Conservation (phyloP, 1,140 invertebrate species). For the Saccostrea cuccullata region DNA sequence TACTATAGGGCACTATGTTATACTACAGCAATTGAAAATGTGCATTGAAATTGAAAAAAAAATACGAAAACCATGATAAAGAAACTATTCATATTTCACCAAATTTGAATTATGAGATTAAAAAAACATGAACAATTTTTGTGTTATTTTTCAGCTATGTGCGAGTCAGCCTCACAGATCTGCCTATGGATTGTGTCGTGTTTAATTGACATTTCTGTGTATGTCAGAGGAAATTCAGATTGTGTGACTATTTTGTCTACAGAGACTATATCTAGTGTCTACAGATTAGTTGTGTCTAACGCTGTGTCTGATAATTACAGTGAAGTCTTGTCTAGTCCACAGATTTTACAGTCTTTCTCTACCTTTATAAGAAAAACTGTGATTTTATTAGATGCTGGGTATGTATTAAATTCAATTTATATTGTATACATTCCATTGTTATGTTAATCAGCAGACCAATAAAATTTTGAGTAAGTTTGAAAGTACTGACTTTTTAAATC, state of each 20-base stretch:
- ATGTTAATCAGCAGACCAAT: no score
- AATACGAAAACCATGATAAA: neutral
- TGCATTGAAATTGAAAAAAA: neutral
- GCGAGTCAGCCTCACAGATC: neutral
- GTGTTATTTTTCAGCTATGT: conserved; percentile 1
- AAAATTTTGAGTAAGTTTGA: no score
- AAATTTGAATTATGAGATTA: no score
- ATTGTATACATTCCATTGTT: no score
- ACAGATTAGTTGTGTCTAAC: neutral
- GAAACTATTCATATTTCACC: neutral
- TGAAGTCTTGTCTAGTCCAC: conserved; percentile 4
- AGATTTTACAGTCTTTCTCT: neutral
- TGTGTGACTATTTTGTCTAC: neutral
- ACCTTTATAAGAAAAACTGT: neutral
- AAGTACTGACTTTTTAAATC: no score
- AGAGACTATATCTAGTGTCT: neutral
- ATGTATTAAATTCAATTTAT: neutral
- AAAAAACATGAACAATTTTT: neutral
- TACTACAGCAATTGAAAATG: neutral
- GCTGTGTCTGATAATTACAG: conserved; percentile 18
- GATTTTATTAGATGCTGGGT: neutral
- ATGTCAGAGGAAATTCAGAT: conserved; percentile 24
- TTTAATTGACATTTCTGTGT: conserved; percentile 25
- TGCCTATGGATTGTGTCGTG: neutral
- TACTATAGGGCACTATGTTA: neutral